Evolutionary conservation across 1,140 invertebrate genomes (phyloP).

Genomic region (Diabrotica virgifera): DNA sequence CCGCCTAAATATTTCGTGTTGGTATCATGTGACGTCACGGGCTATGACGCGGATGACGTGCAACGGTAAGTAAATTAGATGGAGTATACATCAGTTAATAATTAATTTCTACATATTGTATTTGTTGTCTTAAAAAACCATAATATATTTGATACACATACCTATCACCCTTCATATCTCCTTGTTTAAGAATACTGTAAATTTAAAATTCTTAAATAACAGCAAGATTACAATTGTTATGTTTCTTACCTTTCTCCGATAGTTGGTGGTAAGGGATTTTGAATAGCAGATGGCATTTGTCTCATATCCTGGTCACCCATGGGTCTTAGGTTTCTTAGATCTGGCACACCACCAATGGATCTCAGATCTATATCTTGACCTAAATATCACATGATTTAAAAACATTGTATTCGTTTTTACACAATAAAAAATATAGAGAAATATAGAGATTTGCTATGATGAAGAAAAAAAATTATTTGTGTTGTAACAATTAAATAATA

Average conservation of each 20-base stretch:
- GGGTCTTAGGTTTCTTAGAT: constrained; percentile 40
- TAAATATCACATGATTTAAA: not conserved
- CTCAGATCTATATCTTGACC: constrained; percentile 62
- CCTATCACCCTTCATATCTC: constrained; percentile 26
- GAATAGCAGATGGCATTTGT: constrained; percentile 50
- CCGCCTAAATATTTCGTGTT: too few species aligned
- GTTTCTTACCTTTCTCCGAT: constrained; percentile 44
- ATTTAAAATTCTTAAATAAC: constrained; percentile 9
- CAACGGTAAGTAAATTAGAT: too few species aligned
- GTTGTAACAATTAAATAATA: too few species aligned
- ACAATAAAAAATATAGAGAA: not conserved
- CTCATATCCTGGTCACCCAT: constrained; percentile 63
- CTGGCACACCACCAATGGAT: constrained; percentile 53
- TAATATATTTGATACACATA: constrained; percentile 12
- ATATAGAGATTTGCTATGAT: too few species aligned
- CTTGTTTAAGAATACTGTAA: constrained; percentile 22
- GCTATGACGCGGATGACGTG: too few species aligned
- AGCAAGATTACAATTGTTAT: not conserved
- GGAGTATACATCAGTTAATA: too few species aligned
- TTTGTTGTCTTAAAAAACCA: too few species aligned
- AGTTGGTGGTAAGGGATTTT: constrained; percentile 57
- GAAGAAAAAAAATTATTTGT: too few species aligned
- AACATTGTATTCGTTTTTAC: not conserved
- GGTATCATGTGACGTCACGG: too few species aligned
- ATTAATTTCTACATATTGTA: too few species aligned